Percentiles rank a stretch among this genome's conserved stretches.
Evolutionary conservation across 2,113 vertebrate genomes (phyloP).

Genomic region (Xiphophorus maculatus): DNA sequence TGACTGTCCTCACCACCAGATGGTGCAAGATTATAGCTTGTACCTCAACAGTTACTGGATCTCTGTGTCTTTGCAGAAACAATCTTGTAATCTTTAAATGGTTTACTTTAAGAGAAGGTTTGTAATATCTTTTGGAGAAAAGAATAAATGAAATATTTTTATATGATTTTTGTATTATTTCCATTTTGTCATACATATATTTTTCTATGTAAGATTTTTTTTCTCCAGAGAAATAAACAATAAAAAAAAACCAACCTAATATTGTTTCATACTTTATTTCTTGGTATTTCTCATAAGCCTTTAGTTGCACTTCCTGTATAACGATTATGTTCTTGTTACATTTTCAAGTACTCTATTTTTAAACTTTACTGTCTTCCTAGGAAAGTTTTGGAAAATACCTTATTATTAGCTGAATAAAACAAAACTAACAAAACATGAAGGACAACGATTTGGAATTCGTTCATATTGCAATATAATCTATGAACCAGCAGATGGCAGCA

Average conservation of each 20-base stretch:
- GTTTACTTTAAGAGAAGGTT: too few species aligned
- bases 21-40: conserved; percentile 16
- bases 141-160: too few species aligned
- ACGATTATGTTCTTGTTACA: not conserved
- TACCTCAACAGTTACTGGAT: not conserved
- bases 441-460: not conserved
- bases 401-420: not conserved
- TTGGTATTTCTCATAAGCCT: not conserved
- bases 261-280: not conserved
- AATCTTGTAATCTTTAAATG: too few species aligned
- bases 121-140: too few species aligned
- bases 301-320: not conserved
- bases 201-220: too few species aligned
- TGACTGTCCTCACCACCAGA: conserved; percentile 45
- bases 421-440: not conserved
- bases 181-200: not conserved
- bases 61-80: too few species aligned
- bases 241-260: too few species aligned
- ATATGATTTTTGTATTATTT: not conserved
- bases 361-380: not conserved
- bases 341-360: not conserved
- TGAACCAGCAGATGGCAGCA: conserved; percentile 66
- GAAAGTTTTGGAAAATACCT: not conserved
- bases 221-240: too few species aligned
- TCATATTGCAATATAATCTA: conserved; percentile 8